Evolutionary conservation across 2,888 invertebrate genomes (phyloP).

Genomic region (Colostygia pectinataria): DNA sequence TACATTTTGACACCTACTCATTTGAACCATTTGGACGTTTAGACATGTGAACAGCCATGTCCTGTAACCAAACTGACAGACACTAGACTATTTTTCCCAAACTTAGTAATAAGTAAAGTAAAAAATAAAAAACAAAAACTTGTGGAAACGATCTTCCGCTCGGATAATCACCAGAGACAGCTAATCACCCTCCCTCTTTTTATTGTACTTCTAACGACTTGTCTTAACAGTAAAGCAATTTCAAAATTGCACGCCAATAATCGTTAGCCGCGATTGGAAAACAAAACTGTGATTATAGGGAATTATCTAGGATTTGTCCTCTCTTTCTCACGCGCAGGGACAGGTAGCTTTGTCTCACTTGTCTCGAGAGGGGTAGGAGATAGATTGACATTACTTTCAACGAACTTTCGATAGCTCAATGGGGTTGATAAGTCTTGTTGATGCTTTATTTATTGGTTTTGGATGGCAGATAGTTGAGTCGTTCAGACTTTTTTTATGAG

Average conservation of each 20-base stretch:
- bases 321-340: conserved; percentile 48
- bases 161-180: conserved; percentile 44
- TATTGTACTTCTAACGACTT: conserved; percentile 80
- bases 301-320: conserved; percentile 64
- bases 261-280: conserved; percentile 86
- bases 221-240: conserved; percentile 78
- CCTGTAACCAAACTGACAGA: too few relatives aligned
- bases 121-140: conserved; percentile 8
- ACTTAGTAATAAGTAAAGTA: too few relatives aligned
- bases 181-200: conserved; percentile 67
- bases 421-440: conserved; percentile 26
- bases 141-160: conserved; percentile 25
- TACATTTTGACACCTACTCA: too few relatives aligned
- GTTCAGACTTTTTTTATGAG: too few relatives aligned
- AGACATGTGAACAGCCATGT: too few relatives aligned
- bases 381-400: conserved; percentile 80
- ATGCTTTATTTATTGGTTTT: conserved; percentile 25
- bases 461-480: conserved; percentile 7
- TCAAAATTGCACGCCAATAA: conserved; percentile 84
- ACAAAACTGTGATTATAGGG: conserved; percentile 87
- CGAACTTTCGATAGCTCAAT: conserved; percentile 76
- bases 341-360: conserved; percentile 56
- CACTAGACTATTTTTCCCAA: too few relatives aligned
- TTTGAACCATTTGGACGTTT: too few relatives aligned
- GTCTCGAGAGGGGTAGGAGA: conserved; percentile 65